Evolutionary conservation across 2,113 vertebrate genomes (phyloP).

Genomic region (Orthochromis indermauri): DNA sequence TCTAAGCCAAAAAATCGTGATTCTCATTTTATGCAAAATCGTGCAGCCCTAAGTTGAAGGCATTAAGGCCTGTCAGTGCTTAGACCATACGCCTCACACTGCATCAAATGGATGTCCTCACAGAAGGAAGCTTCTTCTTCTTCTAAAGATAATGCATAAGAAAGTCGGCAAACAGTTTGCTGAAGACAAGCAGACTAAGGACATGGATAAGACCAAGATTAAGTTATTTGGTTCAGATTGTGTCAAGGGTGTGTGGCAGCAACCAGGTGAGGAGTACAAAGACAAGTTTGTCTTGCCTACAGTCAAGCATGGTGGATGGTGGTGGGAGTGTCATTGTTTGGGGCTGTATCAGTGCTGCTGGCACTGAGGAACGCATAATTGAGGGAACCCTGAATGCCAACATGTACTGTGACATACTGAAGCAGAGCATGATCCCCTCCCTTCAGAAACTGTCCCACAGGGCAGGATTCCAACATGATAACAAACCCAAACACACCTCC

Average conservation of each 20-base stretch:
- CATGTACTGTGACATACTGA: background rate
- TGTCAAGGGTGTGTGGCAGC: rapidly evolving
- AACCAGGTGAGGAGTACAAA: background rate
- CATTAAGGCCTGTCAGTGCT: background rate
- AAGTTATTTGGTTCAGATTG: background rate
- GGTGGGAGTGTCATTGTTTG: background rate
- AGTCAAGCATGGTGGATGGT: background rate
- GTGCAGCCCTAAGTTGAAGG: background rate
- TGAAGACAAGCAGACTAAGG: background rate
- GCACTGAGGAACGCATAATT: background rate
- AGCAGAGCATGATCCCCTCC: background rate
- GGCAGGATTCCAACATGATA: background rate
- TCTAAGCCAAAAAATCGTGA: too few relatives aligned
- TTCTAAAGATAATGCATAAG: background rate
- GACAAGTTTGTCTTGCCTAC: background rate
- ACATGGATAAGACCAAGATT: background rate
- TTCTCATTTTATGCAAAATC: too few relatives aligned
- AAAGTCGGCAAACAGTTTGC: background rate
- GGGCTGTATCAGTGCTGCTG: background rate
- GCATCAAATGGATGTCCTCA: background rate
- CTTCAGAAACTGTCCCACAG: background rate
- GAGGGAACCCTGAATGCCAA: background rate
- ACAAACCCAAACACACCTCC: background rate
- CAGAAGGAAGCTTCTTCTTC: background rate
- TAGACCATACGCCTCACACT: background rate